Evolutionary conservation across 30 jellyfish, hydroid and myxozoan genomes (phyloP).

Genomic region (Morbakka virulenta): DNA sequence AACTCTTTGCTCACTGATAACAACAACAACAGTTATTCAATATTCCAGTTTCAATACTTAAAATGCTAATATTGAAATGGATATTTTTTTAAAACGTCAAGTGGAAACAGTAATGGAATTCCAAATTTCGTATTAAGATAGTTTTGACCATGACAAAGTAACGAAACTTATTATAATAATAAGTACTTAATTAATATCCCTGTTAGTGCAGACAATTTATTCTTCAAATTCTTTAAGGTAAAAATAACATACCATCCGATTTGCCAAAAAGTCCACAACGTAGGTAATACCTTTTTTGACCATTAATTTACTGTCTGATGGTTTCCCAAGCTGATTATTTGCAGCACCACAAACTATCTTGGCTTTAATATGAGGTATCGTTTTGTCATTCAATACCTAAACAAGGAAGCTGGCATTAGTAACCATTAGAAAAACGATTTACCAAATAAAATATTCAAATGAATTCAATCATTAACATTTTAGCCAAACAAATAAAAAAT

Average conservation of each 20-base stretch:
- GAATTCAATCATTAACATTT: neutral
- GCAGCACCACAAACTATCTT: slow-evolving; percentile 95
- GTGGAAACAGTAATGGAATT: no score
- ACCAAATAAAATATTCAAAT: neutral
- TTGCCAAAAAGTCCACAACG: slow-evolving; percentile 80
- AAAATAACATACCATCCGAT: slow-evolving; percentile 67
- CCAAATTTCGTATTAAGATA: no score
- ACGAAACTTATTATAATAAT: no score
- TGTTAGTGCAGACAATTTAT: no score
- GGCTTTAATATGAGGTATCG: slow-evolving; percentile 76
- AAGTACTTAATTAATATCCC: no score
- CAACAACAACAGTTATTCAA: no score
- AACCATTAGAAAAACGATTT: neutral
- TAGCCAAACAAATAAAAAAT: neutral
- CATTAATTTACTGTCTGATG: slow-evolving; percentile 69
- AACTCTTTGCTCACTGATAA: no score
- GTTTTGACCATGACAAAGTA: no score
- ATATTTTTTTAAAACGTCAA: no score
- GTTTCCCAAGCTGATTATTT: slow-evolving; percentile 87
- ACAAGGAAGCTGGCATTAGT: neutral
- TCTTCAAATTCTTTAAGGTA: no score
- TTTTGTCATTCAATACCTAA: slow-evolving; percentile 73
- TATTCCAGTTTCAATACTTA: no score
- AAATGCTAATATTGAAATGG: no score
- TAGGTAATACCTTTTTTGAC: slow-evolving; percentile 85